Evolutionary conservation across 2,888 invertebrate species (phyloP), one percentile per base, ranked within the genome.

Genomic region (Xanthia togata): DNA sequence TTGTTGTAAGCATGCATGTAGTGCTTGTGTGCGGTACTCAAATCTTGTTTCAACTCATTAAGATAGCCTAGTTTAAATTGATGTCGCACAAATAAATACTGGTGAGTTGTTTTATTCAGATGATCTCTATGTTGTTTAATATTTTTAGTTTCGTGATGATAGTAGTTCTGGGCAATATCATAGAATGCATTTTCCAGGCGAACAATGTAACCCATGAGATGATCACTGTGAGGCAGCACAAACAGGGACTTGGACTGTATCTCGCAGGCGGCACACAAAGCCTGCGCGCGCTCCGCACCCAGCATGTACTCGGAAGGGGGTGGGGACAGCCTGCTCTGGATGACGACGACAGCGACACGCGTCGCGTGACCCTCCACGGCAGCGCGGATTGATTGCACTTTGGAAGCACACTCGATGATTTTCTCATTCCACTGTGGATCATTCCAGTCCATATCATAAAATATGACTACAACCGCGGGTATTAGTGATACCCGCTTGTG

Each of bases 381-480:
- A 60, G 98, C 97, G 87, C 98, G 98, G 84, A 98, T 97, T 0
- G 98, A 98, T 93, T 99, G 98, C 53, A 99, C 98, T 89, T 98
- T 97, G 0, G 98, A 98, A 14, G 99, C 98, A 94, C 99, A 99
- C 93, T 99, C 99, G 89, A 98, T 98, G 91, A 99, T 98, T 92
- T 98, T 99, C 88, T 99, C 99, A 87, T 98, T 98, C 99, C 99
- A 99, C 83, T 98, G 97, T 0, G 97, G 97, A 94, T 99, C 99
- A 92, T 99, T 98, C 99, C 99, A 99, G 95, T 99, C 99, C 92
- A 99, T 97, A 91, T 99, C 99, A 93, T 98, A 99, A 94, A 99
- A 99, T 81, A 99, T 97, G 4, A 99, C 99, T 44, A 99, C 98
- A 1, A 99, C 98, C 1, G 99, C 98, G 14, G 99, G 99, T 83